Conservation (phyloP, 2,797 vertebrate species). For the Zenarchopterus dispar region DNA sequence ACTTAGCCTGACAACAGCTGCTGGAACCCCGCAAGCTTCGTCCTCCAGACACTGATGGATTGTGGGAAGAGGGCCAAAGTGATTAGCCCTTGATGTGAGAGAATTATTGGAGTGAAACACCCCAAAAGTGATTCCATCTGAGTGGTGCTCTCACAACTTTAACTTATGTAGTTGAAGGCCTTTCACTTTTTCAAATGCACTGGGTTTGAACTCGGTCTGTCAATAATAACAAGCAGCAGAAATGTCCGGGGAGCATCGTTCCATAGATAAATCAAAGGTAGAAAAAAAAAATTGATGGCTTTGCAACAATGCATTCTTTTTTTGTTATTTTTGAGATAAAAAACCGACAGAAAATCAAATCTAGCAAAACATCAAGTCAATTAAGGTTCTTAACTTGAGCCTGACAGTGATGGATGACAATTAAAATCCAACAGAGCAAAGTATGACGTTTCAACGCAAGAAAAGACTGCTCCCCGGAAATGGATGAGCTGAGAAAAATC, state of each 20-base stretch:
- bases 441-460: not conserved
- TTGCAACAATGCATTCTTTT: too few relatives aligned
- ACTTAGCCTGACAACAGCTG: conserved; percentile 75
- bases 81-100: conserved; percentile 68
- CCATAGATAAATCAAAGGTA: conserved; percentile 2
- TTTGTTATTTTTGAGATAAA: too few relatives aligned
- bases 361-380: too few relatives aligned
- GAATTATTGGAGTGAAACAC: conserved; percentile 59
- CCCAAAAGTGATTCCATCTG: conserved; percentile 51
- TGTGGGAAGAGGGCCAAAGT: conserved; percentile 70
- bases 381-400: too few relatives aligned
- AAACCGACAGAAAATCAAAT: too few relatives aligned
- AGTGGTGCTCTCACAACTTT: conserved; percentile 33
- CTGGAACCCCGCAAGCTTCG: conserved; percentile 60
- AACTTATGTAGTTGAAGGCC: conserved; percentile 25
- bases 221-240: conserved; percentile 22
- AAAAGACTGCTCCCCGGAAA: not conserved
- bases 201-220: conserved; percentile 1
- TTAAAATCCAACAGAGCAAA: not conserved
- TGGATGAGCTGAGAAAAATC: conserved; percentile 31
- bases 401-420: not conserved
- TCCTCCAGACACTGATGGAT: conserved; percentile 74
- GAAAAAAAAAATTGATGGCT: not conserved
- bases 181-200: conserved; percentile 1
- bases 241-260: conserved; percentile 2